phyloP scores from a whole-genome alignment of 2,113 vertebrate genomes.

The Psittacus erithacus region DNA sequence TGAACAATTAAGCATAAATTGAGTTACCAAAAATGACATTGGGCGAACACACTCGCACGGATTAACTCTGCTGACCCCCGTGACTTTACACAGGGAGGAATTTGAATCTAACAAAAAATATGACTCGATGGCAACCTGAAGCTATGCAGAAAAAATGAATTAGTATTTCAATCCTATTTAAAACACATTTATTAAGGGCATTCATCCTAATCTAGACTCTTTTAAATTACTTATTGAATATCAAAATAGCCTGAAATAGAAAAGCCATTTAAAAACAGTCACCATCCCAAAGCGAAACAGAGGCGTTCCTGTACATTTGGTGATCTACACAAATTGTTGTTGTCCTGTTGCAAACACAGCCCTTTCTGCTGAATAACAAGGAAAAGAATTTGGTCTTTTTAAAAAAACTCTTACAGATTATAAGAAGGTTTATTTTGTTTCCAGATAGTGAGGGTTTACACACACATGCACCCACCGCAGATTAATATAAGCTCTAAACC shows the following conservation, averaged over 20 bases:
- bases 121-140: background rate
- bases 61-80: background rate
- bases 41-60: background rate
- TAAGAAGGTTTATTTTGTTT: background rate
- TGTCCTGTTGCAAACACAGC: background rate
- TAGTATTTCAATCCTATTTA: background rate
- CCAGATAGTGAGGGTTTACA: background rate
- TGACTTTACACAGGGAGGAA: background rate
- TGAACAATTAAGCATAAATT: constrained; percentile 7
- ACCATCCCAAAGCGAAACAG: background rate
- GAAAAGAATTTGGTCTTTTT: background rate
- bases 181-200: background rate
- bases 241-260: background rate
- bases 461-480: background rate
- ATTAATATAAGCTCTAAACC: background rate
- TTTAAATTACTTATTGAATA: background rate
- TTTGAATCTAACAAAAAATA: background rate
- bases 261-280: background rate
- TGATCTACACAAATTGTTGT: background rate
- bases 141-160: background rate
- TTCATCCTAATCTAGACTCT: background rate
- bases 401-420: background rate
- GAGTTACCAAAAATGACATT: background rate
- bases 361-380: background rate
- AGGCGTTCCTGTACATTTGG: background rate